Evolutionary conservation across 2,797 vertebrate species (phyloP).

Genomic region (Amblyraja radiata): DNA sequence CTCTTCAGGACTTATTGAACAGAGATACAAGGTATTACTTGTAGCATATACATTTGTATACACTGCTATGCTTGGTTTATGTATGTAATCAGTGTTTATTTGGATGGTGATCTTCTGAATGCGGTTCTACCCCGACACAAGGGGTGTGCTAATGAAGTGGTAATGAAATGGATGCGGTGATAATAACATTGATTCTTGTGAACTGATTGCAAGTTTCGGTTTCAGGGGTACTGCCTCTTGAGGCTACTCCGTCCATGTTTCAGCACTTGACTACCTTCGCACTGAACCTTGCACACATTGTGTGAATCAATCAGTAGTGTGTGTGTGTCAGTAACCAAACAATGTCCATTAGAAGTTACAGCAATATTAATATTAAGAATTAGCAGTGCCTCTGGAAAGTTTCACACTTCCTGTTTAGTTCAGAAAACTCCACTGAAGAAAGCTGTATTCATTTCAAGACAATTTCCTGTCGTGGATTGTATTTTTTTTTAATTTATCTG

Average conservation of each 20-base stretch:
- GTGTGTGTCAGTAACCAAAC: background rate
- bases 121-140: background rate
- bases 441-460: background rate
- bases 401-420: background rate
- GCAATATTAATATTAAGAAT: background rate
- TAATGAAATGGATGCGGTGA: background rate
- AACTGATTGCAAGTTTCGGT: background rate
- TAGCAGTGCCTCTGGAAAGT: background rate
- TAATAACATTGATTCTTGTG: background rate
- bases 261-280: background rate
- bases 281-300: background rate
- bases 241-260: background rate
- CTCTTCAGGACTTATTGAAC: background rate
- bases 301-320: background rate
- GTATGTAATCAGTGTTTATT: conserved; percentile 37
- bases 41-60: background rate
- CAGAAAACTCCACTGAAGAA: no score
- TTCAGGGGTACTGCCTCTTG: background rate
- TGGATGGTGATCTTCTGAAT: background rate
- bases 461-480: background rate
- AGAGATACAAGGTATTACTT: background rate
- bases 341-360: background rate
- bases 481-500: background rate
- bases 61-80: conserved; percentile 37
- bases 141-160: background rate